Evolutionary conservation across 2,797 vertebrate genomes (phyloP), one percentile per base, ranked within the genome.

Genomic region (Tiaroga cobitis): DNA sequence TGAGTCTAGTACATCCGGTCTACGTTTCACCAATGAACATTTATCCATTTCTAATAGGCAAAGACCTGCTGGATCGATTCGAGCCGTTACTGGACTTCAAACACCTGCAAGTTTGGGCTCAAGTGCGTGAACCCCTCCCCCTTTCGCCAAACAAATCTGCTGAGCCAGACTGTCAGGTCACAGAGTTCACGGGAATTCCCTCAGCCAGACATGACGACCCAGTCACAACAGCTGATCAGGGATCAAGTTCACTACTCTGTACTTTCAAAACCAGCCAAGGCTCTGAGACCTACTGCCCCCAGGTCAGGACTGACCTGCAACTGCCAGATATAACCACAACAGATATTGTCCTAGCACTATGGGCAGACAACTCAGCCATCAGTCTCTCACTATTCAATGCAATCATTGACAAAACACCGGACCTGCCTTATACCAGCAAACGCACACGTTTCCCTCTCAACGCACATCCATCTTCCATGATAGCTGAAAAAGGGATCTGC

Each of bases 21-120:
- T 51, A 81, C 15, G 16, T 81, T 1, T 70, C 68, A 2, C 68
- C 29, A 21, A n/a, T 82, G 21, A 51, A 82, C 51, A 10, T 24
- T 1, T 39, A 39, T 4, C 80, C 68, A 8, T 68, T 72, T 2
- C 68, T 73, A 3, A 56, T 61, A 16, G 49, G 67, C 26, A 54
- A 81, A 15, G 65, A 81, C 19, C 79, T 81, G 15, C 65, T 81
- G 5, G 67, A 69, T 4, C 16, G 65, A 3, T 80, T 68, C 34
- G 41, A 80, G 18, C 37, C 21, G 9, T 2, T 70, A 24, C 6
- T 70, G 9, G 37, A 79, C 18, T 65, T 63, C 37, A 79, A 43
- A 79, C 56, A 29, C 37, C 34, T 79, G 16, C 43, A 61, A 6
- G 13, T 65, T 26, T 79, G 77, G 77, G 18, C 77, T 13, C 32